phyloP scores from a whole-genome alignment of 2,113 vertebrate species.

The Macquaria australasica region DNA sequence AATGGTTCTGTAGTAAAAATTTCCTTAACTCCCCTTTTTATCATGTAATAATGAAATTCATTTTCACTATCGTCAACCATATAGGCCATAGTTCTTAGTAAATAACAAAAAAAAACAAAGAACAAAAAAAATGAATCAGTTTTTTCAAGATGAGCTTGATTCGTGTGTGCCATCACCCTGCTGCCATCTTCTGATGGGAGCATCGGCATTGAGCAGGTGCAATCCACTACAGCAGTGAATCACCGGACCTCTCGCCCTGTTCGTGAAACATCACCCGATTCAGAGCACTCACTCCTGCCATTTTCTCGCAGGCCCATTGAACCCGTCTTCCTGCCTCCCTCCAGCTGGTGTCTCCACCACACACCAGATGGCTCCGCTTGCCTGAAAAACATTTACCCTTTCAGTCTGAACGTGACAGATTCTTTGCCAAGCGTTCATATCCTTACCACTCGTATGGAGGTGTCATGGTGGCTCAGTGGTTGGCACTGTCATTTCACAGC shows the following conservation, averaged over 20 bases:
- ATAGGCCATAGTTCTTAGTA: too few species aligned
- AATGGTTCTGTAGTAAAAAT: too few species aligned
- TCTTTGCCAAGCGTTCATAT: conserved; percentile 57
- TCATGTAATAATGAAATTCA: not conserved
- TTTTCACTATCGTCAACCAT: not conserved
- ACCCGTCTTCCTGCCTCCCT: conserved; percentile 63
- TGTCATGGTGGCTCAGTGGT: conserved; percentile 53
- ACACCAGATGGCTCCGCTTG: conserved; percentile 74
- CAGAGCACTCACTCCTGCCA: conserved; percentile 48
- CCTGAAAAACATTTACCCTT: conserved; percentile 73
- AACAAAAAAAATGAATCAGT: not conserved
- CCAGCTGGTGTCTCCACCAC: conserved; percentile 77
- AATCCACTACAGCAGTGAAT: conserved; percentile 37
- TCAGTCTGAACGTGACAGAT: conserved; percentile 68
- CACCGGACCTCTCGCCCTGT: conserved; percentile 40
- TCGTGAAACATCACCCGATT: conserved; percentile 60
- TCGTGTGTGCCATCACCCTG: not conserved
- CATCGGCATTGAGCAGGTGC: conserved; percentile 28
- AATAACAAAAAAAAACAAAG: too few species aligned
- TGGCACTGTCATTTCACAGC: conserved; percentile 52
- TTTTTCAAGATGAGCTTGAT: conserved; percentile 1
- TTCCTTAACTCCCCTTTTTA: not conserved
- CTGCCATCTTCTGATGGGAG: conserved; percentile 10
- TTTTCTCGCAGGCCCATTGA: conserved; percentile 55
- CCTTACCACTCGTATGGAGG: conserved; percentile 53